Evolutionary conservation across 2,113 vertebrate genomes (phyloP), one percentile per base, ranked within the genome.

Genomic region (Lycocorax pyrrhopterus): DNA sequence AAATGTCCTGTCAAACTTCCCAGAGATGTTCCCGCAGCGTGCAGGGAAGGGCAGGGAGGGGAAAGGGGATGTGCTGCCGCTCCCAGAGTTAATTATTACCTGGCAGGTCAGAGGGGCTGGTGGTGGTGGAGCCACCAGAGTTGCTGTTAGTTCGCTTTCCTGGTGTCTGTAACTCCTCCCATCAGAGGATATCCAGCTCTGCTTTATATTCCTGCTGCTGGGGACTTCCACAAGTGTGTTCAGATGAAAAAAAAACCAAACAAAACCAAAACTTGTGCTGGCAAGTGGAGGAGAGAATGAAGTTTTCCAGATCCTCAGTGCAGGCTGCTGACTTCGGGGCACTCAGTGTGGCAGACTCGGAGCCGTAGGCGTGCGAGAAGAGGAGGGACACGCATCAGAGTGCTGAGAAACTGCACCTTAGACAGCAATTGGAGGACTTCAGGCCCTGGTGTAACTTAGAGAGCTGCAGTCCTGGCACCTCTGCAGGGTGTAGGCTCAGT

Each of bases 1-100:
- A 44, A 74, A 81, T 1, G n/a, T 95, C 96, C 94, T 87, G 90
- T 95, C 71, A 96, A 22, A 96, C 91, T 98, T 96, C 89, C 85
- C 68, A 7, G 39, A 80, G 95, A 41, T 75, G 67, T 87, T 94
- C 96, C 91, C 3, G 8, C 2, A 7, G 67, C 6, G 0, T 81
- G 43, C 1, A 3, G 90, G 96, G 78, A 96, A 93, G 66, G 89
- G 74, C 81, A 76, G 84, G 79, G 84, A 96, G 82, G 71, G 78
- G 66, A 96, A 85, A 82, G 62, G 64, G 56, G 81, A 44, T 37
- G 55, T 96, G 91, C 92, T 95, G 88, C 87, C 1, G 0, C 80
- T 95, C 87, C 92, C 87, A 10, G 69, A 4, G 20, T 81, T 97
- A 95, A 91, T 96, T 91, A 60, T 89, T 95, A 85, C 67, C 87